Conservation (phyloP, 1,140 invertebrate species). For the Bombus turneri region DNA sequence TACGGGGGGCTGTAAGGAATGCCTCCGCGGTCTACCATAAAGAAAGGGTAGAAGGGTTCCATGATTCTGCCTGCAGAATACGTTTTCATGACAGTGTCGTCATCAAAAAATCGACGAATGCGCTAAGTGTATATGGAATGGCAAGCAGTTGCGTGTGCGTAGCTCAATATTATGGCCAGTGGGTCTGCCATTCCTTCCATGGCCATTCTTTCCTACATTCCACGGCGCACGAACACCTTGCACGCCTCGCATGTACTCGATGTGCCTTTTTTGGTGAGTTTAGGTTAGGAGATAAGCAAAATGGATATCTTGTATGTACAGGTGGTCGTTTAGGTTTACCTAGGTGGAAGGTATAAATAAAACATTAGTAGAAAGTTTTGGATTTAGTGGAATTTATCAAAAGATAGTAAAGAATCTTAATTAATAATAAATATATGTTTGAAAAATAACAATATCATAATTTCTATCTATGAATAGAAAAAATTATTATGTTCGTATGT, state of each 20-base stretch:
- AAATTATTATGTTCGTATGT: background rate
- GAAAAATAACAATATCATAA: background rate
- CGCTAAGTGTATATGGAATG: slow-evolving; percentile 18
- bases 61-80: background rate
- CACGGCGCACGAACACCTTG: background rate
- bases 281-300: slow-evolving; percentile 7
- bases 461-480: background rate
- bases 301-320: background rate
- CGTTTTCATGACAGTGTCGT: slow-evolving; percentile 19
- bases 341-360: background rate
- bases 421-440: background rate
- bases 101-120: slow-evolving; percentile 16
- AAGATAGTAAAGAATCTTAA: background rate
- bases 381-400: background rate
- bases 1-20: slow-evolving; percentile 2
- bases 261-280: slow-evolving; percentile 25
- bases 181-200: slow-evolving; percentile 23
- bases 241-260: background rate
- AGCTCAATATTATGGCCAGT: slow-evolving; percentile 23
- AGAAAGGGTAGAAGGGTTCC: background rate
- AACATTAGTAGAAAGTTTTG: background rate
- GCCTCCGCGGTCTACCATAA: background rate
- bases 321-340: background rate
- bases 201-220: slow-evolving; percentile 25
- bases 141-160: slow-evolving; percentile 16